Conservation (phyloP, 2,888 invertebrate species). For the Eudemis profundana region DNA sequence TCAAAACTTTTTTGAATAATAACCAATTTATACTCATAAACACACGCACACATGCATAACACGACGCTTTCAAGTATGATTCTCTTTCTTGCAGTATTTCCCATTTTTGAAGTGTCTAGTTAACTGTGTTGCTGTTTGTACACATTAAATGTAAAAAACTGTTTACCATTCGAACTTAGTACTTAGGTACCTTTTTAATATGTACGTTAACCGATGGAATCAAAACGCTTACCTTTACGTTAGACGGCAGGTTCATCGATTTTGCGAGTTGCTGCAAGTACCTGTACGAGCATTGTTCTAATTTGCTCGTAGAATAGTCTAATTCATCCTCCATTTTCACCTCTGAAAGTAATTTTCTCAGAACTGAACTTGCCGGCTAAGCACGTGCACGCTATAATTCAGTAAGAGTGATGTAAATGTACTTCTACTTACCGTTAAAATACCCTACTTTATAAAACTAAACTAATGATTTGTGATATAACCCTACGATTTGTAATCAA, state of each 20-base stretch:
- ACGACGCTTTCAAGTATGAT: no score
- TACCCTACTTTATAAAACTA: conserved; percentile 37
- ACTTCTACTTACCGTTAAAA: conserved; percentile 9
- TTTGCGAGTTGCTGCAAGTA: conserved; percentile 71
- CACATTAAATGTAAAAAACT: no score
- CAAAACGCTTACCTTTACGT: conserved; percentile 66
- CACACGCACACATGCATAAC: no score
- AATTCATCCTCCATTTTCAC: conserved; percentile 50
- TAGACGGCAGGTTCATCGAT: conserved; percentile 67
- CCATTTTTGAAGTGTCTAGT: no score
- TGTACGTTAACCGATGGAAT: neutral
- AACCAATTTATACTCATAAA: no score
- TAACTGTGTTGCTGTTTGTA: no score
- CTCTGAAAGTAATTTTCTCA: no score
- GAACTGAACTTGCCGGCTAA: conserved; percentile 24
- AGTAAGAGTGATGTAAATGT: conserved; percentile 14
- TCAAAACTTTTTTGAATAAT: no score
- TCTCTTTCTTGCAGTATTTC: no score
- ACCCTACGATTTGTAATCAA: conserved; percentile 28
- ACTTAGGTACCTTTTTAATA: no score
- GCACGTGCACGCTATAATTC: conserved; percentile 48
- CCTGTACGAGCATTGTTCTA: conserved; percentile 65
- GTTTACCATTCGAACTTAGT: no score
- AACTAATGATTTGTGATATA: conserved; percentile 13
- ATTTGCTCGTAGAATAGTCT: conserved; percentile 49